Conservation (phyloP, 1,140 invertebrate genomes). For the Cydia strobilella region DNA sequence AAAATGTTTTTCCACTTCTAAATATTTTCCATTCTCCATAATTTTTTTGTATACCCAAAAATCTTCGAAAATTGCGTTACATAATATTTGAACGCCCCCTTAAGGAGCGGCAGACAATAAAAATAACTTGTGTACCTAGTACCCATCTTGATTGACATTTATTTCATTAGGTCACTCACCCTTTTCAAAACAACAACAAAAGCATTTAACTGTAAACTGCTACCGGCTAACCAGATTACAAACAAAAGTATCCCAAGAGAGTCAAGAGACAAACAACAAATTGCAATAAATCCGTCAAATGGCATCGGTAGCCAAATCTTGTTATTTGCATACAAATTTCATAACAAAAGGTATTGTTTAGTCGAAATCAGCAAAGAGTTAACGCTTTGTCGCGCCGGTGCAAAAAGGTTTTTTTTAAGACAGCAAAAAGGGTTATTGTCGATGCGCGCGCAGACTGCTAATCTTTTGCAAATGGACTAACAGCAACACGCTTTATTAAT, state of each 20-base stretch:
- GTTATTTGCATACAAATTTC: conserved; percentile 17
- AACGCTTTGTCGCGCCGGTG: conserved; percentile 35
- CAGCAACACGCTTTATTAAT: conserved; percentile 45
- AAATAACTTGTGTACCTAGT: not conserved
- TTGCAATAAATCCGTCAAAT: conserved; percentile 18
- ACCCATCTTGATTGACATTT: conserved; percentile 22
- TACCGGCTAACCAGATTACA: conserved; percentile 12
- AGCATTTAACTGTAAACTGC: conserved; percentile 10
- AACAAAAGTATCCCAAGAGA: not conserved
- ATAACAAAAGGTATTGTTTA: conserved; percentile 14
- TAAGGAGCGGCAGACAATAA: conserved; percentile 4
- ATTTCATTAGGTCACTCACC: conserved; percentile 10
- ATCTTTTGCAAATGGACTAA: conserved; percentile 4
- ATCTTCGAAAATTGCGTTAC: too few relatives aligned
- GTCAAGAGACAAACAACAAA: not conserved
- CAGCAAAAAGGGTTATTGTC: conserved; percentile 61
- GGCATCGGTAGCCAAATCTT: conserved; percentile 13
- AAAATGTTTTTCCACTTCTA: too few relatives aligned
- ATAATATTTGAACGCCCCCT: too few relatives aligned
- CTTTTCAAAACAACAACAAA: conserved; percentile 12
- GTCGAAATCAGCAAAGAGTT: conserved; percentile 59
- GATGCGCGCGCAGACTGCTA: conserved; percentile 64
- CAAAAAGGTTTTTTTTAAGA: not conserved
- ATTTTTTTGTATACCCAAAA: too few relatives aligned
- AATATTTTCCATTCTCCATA: too few relatives aligned